Evolutionary conservation across 1,140 invertebrate species (phyloP).

Genomic region (Drosophila yakuba): DNA sequence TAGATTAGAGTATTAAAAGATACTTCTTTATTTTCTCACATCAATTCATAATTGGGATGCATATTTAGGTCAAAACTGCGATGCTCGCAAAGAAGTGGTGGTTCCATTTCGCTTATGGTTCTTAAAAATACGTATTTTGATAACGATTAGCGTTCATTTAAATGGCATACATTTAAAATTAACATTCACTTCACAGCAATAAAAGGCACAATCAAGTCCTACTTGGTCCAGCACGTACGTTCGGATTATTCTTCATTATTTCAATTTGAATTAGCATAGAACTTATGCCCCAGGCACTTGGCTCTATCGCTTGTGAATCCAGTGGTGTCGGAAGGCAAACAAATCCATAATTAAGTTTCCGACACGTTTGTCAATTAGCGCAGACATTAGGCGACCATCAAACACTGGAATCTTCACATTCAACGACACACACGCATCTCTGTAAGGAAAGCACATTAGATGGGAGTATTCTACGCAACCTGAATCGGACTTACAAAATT

Average conservation of each 20-base stretch:
- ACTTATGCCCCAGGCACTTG: background rate
- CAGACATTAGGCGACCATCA: conserved; percentile 45
- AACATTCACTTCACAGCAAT: background rate
- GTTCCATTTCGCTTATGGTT: background rate
- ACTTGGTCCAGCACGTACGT: background rate
- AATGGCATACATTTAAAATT: background rate
- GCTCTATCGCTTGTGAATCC: conserved; percentile 54
- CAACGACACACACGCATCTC: conserved; percentile 39
- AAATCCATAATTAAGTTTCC: conserved; percentile 75
- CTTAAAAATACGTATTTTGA: background rate
- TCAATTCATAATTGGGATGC: background rate
- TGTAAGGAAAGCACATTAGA: conserved; percentile 31
- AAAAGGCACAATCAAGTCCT: background rate
- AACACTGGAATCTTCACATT: conserved; percentile 54
- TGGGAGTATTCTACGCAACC: background rate
- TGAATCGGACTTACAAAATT: conserved; percentile 59
- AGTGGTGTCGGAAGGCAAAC: conserved; percentile 73
- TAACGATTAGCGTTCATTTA: background rate
- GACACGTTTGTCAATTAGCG: conserved; percentile 61
- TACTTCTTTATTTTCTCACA: conserved; percentile 20
- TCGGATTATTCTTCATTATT: background rate
- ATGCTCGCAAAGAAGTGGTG: background rate
- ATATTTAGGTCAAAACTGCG: conserved; percentile 10
- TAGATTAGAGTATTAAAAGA: background rate
- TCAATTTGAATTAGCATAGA: background rate